Base-by-base conservation (phyloP, 2,888 invertebrate species). In the Xestia c-nigrum region DNA sequence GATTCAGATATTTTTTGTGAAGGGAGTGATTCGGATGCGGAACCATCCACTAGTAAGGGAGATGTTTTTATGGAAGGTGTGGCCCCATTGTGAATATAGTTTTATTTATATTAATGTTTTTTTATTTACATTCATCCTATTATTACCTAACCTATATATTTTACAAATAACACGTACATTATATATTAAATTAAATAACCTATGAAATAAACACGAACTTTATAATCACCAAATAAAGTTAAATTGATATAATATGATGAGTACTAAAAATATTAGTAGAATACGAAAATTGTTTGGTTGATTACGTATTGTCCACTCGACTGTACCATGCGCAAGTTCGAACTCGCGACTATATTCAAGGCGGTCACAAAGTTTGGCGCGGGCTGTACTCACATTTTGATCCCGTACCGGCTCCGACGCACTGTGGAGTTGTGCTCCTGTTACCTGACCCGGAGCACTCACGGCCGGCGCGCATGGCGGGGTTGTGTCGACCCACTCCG, bases 211-310 rank as follows among this genome's bases (percentile, higher is more conserved):
- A 67, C 31, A 67, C 67, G 67, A 50, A 67, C 67, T 38, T 50
- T 50, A 66, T 50, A 67, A 67, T 67, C 74, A 74, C 2, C 55
- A 67, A 24, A 61, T 46, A 38, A 68, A 71, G 61, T 47, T 57
- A 61, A 52, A 70, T 40, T 19, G 24, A 70, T 57, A 57, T 77
- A 74, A 64, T 87, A 84, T 94, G 21, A 12, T 40, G 40, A 65
- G 46, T 65, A 46, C 46, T 65, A 43, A 67, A 71, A 47, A 71
- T 61, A 52, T 67, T 21, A 52, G 50, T 21, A 52, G 50, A 67
- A 67, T 52, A 52, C 67, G 50, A 67, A 50, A 50, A 67, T 46
- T 31, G 31, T 31, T 31, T 31, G 31, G 31, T 31, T 31, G 31
- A 31, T 3, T 31, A 31, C 1, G 31, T 66, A 66, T 50, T 66